phyloP scores from a whole-genome alignment of 2,113 vertebrate species.

The Hippocampus barbouri region DNA sequence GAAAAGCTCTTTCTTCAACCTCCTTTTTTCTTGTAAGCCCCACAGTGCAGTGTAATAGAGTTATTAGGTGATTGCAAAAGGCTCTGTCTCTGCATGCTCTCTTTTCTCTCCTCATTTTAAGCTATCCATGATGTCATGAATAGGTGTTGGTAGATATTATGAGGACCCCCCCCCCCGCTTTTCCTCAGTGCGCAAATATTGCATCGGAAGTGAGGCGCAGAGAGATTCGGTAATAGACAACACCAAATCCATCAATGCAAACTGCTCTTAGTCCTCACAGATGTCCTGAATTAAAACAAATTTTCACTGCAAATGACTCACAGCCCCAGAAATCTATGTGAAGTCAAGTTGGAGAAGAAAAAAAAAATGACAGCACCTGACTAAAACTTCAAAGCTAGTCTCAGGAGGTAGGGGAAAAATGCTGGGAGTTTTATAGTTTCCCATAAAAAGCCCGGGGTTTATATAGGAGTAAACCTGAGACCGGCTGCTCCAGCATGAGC shows the following conservation, averaged over 20 bases:
- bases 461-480: slow-evolving; percentile 69
- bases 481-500: slow-evolving; percentile 58
- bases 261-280: slow-evolving; percentile 60
- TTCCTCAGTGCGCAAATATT: slow-evolving; percentile 54
- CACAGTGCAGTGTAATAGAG: slow-evolving; percentile 74
- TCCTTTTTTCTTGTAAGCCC: slow-evolving; percentile 59
- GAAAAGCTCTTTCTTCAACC: slow-evolving; percentile 51
- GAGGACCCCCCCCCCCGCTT: slow-evolving; percentile 39
- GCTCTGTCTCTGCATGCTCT: slow-evolving; percentile 66
- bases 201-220: slow-evolving; percentile 57
- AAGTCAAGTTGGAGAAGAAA: slow-evolving; percentile 43
- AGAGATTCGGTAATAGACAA: slow-evolving; percentile 67
- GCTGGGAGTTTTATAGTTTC: slow-evolving; percentile 70
- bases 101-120: slow-evolving; percentile 69
- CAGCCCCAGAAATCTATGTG: slow-evolving; percentile 58
- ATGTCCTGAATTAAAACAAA: slow-evolving; percentile 62
- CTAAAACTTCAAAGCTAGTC: slow-evolving; percentile 72
- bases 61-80: slow-evolving; percentile 80
- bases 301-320: slow-evolving; percentile 52
- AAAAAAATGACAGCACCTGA: slow-evolving; percentile 67
- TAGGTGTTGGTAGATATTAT: slow-evolving; percentile 72
- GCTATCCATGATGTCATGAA: slow-evolving; percentile 74
- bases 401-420: slow-evolving; percentile 57
- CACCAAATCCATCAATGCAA: slow-evolving; percentile 66
- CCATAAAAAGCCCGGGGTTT: slow-evolving; percentile 71